These are phyloP conservation scores for Homarus americanus DNA, from an alignment of 1,140 invertebrate genomes.

Conservation along the genomic window DNA sequence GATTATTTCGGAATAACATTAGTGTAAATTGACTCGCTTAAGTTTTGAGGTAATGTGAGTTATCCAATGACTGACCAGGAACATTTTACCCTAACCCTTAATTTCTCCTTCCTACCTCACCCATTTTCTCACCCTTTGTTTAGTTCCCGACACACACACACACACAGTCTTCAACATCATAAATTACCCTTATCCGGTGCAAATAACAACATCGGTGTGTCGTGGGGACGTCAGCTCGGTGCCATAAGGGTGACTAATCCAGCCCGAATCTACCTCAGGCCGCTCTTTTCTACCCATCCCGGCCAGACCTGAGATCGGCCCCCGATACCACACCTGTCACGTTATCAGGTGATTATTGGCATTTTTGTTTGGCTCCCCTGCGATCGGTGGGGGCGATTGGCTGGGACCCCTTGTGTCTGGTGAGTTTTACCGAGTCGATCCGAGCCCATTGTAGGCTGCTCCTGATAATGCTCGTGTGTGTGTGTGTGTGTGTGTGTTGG, in stretches of 20 bases:
- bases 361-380: conserved; percentile 55
- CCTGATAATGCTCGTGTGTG: no score
- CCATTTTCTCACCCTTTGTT: no score
- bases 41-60: no score
- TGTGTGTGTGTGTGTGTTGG: no score
- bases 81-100: no score
- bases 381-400: conserved; percentile 46
- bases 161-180: no score
- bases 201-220: not conserved
- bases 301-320: not conserved
- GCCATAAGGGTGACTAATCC: not conserved
- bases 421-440: not conserved
- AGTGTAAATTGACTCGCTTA: no score
- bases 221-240: not conserved
- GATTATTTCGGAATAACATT: no score
- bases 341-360: conserved; percentile 57
- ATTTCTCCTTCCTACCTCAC: no score
- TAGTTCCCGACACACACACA: no score
- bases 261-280: not conserved
- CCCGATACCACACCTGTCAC: conserved; percentile 54
- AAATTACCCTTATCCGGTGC: conserved; percentile 23
- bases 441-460: no score
- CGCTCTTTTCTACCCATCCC: not conserved
- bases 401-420: not conserved
- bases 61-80: no score